Evolutionary conservation across 1,140 invertebrate species (phyloP), one percentile per base, ranked within the genome.

Genomic region (Euschistus heros): DNA sequence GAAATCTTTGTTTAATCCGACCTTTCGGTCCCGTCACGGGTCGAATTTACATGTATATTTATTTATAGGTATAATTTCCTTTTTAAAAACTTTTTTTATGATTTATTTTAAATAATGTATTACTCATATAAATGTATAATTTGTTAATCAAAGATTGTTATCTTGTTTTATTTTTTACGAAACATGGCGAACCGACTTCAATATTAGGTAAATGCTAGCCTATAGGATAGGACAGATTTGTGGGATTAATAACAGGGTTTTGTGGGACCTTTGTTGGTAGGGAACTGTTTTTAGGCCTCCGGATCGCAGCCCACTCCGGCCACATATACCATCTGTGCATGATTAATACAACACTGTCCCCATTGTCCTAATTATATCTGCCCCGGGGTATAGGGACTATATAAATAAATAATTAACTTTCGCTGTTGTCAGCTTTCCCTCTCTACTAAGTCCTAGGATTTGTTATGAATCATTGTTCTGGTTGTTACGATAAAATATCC

Each of bases 331-430:
- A 50, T 50, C 47, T 50, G 47, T 22, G 3, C n/a, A 6, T 50
- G 47, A 50, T 50, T 50, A 50, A 50, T 50, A 18, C 47, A 8
- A 8, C n/a, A 8, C 1, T 17, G 8, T 17, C 2, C 2, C 5
- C 47, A 50, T 50, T 50, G 47, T 50, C n/a, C n/a, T 50, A 50
- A 50, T 50, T 50, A 50, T 50, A 50, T 50, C 10, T 18, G 42
- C 42, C 5, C 8, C n/a, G 10, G n/a, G n/a, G 6, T 50, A 0
- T 50, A 6, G 47, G 17, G n/a, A 50, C 47, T 50, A 10, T 50
- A 50, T 50, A 50, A 37, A 37, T 37, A 37, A 50, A 50, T 50
- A n/a, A 50, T 50, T 50, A 50, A 50, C n/a, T 50, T 50, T n/a
- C 47, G 14, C 42, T 10, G 8, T 44, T 44, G 42, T 44, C 42